Percentiles rank a stretch among this genome's conserved stretches.
phyloP scores from a whole-genome alignment of 2,113 vertebrate species.

The Hyla sarda region DNA sequence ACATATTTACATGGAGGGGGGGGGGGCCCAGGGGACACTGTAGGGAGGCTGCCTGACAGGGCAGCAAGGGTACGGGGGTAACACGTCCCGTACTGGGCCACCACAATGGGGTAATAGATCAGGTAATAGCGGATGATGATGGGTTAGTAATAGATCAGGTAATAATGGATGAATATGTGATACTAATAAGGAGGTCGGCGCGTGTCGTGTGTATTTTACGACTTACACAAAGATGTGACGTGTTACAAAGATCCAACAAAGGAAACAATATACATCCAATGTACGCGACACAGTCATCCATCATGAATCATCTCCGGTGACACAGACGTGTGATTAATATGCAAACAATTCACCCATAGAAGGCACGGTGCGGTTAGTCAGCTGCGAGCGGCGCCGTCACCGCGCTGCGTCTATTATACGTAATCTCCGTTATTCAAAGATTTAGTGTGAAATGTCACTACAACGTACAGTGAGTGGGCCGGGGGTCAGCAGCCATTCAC shows the following conservation, averaged over 20 bases:
- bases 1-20: too few relatives aligned
- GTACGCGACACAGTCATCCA: background rate
- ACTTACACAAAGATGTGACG: background rate
- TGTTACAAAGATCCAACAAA: background rate
- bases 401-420: background rate
- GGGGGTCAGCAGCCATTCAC: background rate
- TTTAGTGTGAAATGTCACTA: background rate
- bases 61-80: too few relatives aligned
- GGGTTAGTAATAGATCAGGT: too few relatives aligned
- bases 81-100: too few relatives aligned
- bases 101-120: too few relatives aligned
- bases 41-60: too few relatives aligned
- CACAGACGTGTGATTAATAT: background rate
- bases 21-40: too few relatives aligned
- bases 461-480: background rate
- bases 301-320: background rate
- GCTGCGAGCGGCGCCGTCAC: too few relatives aligned
- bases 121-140: too few relatives aligned
- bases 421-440: background rate
- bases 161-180: too few relatives aligned
- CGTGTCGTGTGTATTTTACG: background rate
- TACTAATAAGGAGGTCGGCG: background rate
- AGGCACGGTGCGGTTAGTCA: background rate
- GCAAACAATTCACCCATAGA: background rate
- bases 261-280: background rate